Base-by-base conservation (phyloP, 2,113 vertebrate species). In the Leptobrachium ailaonicum region DNA sequence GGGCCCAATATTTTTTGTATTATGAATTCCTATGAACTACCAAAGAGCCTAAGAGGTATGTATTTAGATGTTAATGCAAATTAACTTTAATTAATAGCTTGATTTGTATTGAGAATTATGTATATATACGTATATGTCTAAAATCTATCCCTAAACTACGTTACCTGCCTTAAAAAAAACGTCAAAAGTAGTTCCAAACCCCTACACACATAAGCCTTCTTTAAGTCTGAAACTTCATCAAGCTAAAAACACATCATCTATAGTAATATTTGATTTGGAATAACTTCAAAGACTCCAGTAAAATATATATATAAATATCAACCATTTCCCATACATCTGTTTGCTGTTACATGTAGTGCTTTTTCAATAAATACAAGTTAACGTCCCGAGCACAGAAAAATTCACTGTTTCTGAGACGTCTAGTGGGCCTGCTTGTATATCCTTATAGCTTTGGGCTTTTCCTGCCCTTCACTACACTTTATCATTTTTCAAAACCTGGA, bases 331-430 rank as follows among this genome's bases (percentile, higher is more conserved):
- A 81, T 75, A 73, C 79, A 81, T 81, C 79, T 81, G 79, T 81
- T 81, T 81, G 79, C 79, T 81, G 79, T 81, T 81, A 81, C 79
- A 62, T 81, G 53, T 66, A 69, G 71, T 66, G 66, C 72, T 80
- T 81, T 81, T 81, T 75, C 71, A 81, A 81, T 81, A 81, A 81
- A 73, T 80, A 73, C 71, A 80, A 45, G 66, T 20, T 81, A 75
- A 81, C 64, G 72, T 81, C 62, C 72, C 62, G 64, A 54, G 70
- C 73, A 62, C 53, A 81, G 56, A 69, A 75, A 56, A n/a, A 81
- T 75, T 75, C 64, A 62, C 71, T 67, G 42, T 73, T 80, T 50
- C 62, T 32, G 20, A 73, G 71, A 54, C 41, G 72, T 80, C 44
- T 73, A 66, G 73, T 62, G 47, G 66, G 43, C n/a, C 54, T 72